Conservation (phyloP, 2,888 invertebrate species). For the Cryptocheilus praepositus region DNA sequence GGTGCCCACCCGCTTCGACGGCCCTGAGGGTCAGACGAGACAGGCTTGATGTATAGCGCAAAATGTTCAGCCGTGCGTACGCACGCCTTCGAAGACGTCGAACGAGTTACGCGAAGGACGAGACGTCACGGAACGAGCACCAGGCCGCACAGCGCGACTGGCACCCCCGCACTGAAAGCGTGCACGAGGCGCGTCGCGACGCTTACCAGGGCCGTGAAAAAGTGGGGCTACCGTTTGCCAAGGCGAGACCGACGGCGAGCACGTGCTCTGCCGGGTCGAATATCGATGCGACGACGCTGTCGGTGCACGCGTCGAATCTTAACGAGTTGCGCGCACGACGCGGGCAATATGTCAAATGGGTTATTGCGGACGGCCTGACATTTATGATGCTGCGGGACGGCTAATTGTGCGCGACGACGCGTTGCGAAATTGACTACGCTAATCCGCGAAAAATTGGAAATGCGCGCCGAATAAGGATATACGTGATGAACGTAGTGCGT, state of each 20-base stretch:
- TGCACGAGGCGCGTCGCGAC: slow-evolving; percentile 52
- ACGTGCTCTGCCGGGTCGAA: no score
- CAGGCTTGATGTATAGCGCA: background rate
- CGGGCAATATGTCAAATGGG: no score
- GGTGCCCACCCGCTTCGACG: background rate
- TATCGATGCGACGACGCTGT: no score
- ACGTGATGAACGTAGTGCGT: no score
- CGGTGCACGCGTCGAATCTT: no score
- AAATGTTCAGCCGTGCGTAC: background rate
- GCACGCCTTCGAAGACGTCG: background rate
- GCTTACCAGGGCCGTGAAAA: slow-evolving; percentile 42
- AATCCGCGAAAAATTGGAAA: no score
- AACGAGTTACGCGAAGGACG: slow-evolving; percentile 1
- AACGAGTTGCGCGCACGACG: no score
- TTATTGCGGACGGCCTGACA: no score
- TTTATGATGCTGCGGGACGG: no score
- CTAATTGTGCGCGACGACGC: no score
- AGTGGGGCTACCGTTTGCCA: slow-evolving; percentile 12
- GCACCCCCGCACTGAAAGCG: slow-evolving; percentile 57
- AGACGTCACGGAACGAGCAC: background rate
- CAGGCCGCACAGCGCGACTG: slow-evolving; percentile 50
- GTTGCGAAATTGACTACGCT: no score
- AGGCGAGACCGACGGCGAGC: slow-evolving; percentile 3
- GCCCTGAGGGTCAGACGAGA: background rate
- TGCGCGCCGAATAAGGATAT: no score